Evolutionary conservation across 2,113 vertebrate species (phyloP).

Genomic region (Nibea albiflora): DNA sequence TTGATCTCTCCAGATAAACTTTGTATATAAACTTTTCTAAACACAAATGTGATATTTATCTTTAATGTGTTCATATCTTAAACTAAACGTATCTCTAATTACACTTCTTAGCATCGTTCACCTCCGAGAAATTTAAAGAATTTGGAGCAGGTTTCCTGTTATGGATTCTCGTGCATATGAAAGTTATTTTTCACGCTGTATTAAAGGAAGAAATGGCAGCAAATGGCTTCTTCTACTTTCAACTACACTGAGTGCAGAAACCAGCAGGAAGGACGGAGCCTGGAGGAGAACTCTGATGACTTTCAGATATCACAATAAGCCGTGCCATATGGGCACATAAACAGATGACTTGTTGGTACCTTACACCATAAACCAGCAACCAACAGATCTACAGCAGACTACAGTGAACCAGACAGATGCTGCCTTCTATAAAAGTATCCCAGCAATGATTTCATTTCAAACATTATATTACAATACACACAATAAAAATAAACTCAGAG

Average conservation of each 20-base stretch:
- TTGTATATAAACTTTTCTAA: neutral
- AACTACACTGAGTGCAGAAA: neutral
- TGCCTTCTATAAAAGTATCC: neutral
- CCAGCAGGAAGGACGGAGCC: neutral
- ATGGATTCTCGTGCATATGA: no score
- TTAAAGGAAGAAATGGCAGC: neutral
- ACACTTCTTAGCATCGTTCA: neutral
- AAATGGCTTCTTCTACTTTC: neutral
- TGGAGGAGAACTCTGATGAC: neutral
- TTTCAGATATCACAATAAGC: neutral
- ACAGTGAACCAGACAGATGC: slow-evolving; percentile 8
- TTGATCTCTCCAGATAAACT: neutral
- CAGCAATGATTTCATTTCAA: slow-evolving; percentile 16
- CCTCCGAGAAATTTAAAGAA: neutral
- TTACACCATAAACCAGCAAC: neutral
- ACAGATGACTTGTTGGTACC: neutral
- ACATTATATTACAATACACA: slow-evolving; percentile 46
- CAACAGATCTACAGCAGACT: slow-evolving; percentile 7
- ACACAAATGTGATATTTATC: neutral
- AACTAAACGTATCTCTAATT: neutral
- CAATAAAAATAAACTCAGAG: slow-evolving; percentile 42
- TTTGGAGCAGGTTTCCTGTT: neutral
- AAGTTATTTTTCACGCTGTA: neutral
- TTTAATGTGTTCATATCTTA: neutral
- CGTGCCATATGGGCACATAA: neutral